Percentiles rank a stretch among this genome's conserved stretches.
phyloP scores from a whole-genome alignment of 1,140 invertebrate genomes.

The Nasonia vitripennis region DNA sequence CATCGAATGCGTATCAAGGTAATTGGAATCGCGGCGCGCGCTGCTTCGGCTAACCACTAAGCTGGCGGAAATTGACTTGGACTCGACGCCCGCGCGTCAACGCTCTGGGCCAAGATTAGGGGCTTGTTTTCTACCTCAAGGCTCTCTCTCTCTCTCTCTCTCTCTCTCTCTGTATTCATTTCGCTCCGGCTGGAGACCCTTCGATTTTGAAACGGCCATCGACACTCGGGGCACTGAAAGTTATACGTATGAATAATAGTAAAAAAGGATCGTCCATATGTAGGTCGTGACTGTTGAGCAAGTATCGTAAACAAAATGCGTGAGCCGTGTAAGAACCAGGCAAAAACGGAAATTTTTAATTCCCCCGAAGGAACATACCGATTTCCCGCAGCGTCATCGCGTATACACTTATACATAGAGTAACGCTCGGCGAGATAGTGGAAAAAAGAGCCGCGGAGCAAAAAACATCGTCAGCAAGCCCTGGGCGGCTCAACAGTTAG shows the following conservation, averaged over 20 bases:
- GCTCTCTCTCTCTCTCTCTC: not conserved
- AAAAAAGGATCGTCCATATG: not conserved
- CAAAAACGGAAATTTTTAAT: not conserved
- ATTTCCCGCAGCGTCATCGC: not conserved
- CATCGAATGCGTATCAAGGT: constrained; percentile 48
- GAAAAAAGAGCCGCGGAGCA: not conserved
- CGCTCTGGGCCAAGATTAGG: constrained; percentile 48
- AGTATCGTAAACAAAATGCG: not conserved
- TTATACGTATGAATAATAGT: not conserved
- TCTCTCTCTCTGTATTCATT: constrained; percentile 6
- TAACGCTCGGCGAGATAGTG: not conserved
- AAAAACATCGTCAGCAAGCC: not conserved
- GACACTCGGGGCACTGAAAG: too few relatives aligned
- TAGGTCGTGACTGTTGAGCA: not conserved
- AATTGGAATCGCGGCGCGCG: constrained; percentile 45
- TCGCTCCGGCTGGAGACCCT: constrained; percentile 10
- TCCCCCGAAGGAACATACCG: not conserved
- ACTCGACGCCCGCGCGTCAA: constrained; percentile 3
- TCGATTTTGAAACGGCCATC: not conserved
- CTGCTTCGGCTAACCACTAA: constrained; percentile 25
- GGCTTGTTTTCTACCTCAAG: constrained; percentile 42
- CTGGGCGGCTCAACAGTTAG: constrained; percentile 22
- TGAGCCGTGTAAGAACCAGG: not conserved
- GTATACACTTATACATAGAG: not conserved
- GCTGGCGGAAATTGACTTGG: constrained; percentile 52